Percentiles rank a stretch among this genome's conserved stretches.
phyloP scores from a whole-genome alignment of 1,140 invertebrate genomes.

The Vollenhovia emeryi region DNA sequence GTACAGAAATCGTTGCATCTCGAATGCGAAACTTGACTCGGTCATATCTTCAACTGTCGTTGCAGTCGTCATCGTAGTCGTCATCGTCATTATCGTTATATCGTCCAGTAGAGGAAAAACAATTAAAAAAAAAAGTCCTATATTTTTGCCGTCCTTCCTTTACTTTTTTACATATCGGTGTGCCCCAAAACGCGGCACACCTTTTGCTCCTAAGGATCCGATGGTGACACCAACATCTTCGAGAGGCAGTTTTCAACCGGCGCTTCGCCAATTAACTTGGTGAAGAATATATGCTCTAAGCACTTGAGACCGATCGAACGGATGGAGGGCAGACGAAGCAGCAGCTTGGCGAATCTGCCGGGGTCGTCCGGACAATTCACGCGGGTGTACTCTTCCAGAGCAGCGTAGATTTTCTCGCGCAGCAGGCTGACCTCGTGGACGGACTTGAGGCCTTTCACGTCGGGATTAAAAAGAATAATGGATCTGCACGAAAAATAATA shows the following conservation, averaged over 20 bases:
- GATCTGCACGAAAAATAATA: slow-evolving; percentile 83
- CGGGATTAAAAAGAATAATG: slow-evolving; percentile 99
- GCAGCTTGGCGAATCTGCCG: slow-evolving; percentile 96
- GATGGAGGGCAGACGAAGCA: slow-evolving; percentile 96
- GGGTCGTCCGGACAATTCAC: slow-evolving; percentile 95
- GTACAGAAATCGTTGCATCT: slow-evolving; percentile 46
- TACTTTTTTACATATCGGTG: slow-evolving; percentile 77
- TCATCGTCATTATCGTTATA: neutral
- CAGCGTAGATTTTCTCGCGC: slow-evolving; percentile 97
- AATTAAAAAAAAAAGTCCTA: no score
- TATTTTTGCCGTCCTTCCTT: neutral
- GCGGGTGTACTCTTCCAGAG: slow-evolving; percentile 97
- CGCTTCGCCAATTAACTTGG: slow-evolving; percentile 94
- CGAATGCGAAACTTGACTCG: slow-evolving; percentile 36
- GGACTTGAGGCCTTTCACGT: slow-evolving; percentile 95
- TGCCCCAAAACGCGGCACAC: slow-evolving; percentile 81
- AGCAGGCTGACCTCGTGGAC: slow-evolving; percentile 93
- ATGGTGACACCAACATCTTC: slow-evolving; percentile 89
- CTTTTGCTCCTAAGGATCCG: slow-evolving; percentile 83
- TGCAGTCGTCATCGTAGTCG: neutral
- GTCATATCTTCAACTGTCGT: slow-evolving; percentile 14
- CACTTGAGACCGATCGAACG: slow-evolving; percentile 98
- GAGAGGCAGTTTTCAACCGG: slow-evolving; percentile 89
- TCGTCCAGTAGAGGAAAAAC: no score
- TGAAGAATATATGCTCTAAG: slow-evolving; percentile 98